Evolutionary conservation across 37 sponge, comb jelly and placozoan species (phyloP).

Genomic region (Hormiphora californensis): DNA sequence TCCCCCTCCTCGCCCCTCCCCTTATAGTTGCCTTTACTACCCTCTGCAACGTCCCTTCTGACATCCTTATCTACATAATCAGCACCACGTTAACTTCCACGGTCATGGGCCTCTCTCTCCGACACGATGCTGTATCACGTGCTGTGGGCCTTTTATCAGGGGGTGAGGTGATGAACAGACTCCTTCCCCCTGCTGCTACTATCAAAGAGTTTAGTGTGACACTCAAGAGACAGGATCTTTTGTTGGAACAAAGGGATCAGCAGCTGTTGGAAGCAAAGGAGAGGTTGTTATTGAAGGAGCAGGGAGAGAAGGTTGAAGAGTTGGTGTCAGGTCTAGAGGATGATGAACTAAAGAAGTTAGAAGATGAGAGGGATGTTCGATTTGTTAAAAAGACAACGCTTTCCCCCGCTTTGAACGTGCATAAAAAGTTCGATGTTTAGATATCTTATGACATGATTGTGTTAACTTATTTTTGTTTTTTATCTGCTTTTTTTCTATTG

Average conservation of each 20-base stretch:
- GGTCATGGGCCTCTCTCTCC: neutral
- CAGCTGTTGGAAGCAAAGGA: neutral
- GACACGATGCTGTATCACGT: neutral
- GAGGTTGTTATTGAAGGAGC: neutral
- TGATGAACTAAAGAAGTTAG: neutral
- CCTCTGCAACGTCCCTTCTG: neutral
- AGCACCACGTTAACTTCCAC: neutral
- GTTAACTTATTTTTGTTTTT: too few relatives aligned
- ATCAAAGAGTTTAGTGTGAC: neutral
- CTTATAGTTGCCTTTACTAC: neutral
- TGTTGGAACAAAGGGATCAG: neutral
- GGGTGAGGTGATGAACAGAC: neutral
- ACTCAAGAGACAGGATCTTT: neutral
- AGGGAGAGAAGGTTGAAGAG: neutral
- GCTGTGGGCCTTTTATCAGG: slow-evolving; percentile 1
- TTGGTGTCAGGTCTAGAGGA: neutral
- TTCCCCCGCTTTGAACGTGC: too few relatives aligned
- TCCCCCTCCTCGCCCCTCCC: too few relatives aligned
- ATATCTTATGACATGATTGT: too few relatives aligned
- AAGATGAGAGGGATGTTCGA: neutral
- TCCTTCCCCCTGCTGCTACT: neutral
- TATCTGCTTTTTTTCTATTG: too few relatives aligned
- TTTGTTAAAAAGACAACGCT: neutral
- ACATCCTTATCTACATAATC: slow-evolving; percentile 1
- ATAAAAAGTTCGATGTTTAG: too few relatives aligned